Conservation (phyloP, 2,888 invertebrate genomes). For the Mythimna loreyi region DNA sequence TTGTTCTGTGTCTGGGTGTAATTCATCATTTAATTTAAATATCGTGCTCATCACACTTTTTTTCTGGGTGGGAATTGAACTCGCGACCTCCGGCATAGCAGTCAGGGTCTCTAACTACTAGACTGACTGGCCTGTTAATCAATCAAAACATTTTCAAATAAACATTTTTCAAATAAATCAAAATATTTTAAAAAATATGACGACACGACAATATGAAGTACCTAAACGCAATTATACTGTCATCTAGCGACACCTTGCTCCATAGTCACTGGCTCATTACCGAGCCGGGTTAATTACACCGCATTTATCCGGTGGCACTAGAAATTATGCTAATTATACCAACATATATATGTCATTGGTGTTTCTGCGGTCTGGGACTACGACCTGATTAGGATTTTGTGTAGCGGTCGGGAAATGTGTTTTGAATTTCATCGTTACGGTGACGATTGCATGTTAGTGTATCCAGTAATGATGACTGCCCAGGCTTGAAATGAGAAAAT, state of each 20-base stretch:
- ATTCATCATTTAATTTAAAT: no score
- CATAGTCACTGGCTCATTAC: slow-evolving; percentile 53
- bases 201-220: slow-evolving; percentile 15
- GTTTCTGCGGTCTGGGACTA: slow-evolving; percentile 27
- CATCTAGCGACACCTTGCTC: slow-evolving; percentile 27
- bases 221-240: slow-evolving; percentile 21
- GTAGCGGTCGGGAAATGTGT: not conserved
- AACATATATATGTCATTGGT: slow-evolving; percentile 35
- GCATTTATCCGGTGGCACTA: slow-evolving; percentile 37
- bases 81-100: no score
- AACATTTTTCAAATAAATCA: no score
- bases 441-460: not conserved
- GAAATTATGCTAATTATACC: slow-evolving; percentile 54
- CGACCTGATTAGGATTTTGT: slow-evolving; percentile 34
- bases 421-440: not conserved
- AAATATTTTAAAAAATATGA: not conserved
- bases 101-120: no score
- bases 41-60: no score
- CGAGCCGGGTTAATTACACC: slow-evolving; percentile 53
- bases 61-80: no score
- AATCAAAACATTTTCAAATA: no score
- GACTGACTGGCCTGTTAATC: no score
- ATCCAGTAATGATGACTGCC: no score
- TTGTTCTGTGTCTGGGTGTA: no score
- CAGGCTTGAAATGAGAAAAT: no score